Conservation (phyloP, 2,797 vertebrate species). For the Gila robusta region DNA sequence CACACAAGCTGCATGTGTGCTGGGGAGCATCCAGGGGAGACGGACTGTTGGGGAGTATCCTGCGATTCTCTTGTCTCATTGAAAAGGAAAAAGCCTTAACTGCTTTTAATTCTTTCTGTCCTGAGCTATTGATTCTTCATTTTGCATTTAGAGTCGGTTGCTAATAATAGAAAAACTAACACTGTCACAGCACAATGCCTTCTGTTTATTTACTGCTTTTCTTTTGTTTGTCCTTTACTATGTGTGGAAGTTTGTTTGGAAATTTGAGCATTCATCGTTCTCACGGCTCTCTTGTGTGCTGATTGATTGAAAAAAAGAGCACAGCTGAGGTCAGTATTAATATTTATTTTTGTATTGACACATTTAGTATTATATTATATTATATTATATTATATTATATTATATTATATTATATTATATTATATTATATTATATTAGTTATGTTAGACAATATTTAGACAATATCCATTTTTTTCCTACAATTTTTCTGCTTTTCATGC, state of each 20-base stretch:
- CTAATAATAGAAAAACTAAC: conserved; percentile 64
- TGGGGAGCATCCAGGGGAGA: conserved; percentile 53
- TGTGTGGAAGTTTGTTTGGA: conserved; percentile 51
- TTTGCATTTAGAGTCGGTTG: conserved; percentile 59
- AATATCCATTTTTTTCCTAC: too few relatives aligned
- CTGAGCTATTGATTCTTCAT: conserved; percentile 68
- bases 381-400: too few relatives aligned
- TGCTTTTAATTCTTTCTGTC: conserved; percentile 45
- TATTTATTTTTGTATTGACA: not conserved
- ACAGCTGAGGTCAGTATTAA: not conserved
- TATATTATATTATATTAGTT: not conserved
- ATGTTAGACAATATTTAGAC: conserved; percentile 42
- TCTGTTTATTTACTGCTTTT: conserved; percentile 64
- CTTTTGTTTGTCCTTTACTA: conserved; percentile 46
- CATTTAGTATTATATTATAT: not conserved
- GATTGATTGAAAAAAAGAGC: not conserved
- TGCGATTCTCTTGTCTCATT: conserved; percentile 34
- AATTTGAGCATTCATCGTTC: not conserved
- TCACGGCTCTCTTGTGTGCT: conserved; percentile 49
- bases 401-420: not conserved
- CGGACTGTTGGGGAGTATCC: conserved; percentile 52
- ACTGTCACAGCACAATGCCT: conserved; percentile 57
- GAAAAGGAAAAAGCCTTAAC: conserved; percentile 43
- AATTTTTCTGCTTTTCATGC: conserved; percentile 12
- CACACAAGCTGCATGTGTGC: conserved; percentile 13